These are phyloP conservation scores for Progne subis DNA, from an alignment of 2,113 vertebrate genomes.

Conservation along the genomic window DNA sequence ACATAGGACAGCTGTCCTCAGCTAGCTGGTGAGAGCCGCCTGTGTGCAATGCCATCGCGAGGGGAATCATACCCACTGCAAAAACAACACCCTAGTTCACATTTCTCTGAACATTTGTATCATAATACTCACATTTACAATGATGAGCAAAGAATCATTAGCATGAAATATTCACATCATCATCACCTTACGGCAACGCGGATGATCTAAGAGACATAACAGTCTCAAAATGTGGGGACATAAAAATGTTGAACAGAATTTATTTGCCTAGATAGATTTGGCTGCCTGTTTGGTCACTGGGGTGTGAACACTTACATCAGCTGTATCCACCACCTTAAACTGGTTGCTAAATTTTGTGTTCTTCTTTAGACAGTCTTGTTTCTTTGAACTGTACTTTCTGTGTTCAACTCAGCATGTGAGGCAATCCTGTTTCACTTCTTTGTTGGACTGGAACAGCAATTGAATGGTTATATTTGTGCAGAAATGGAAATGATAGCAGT, in stretches of 20 bases:
- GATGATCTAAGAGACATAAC: background rate
- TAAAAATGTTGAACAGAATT: background rate
- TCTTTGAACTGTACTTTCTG: background rate
- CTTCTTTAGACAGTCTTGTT: background rate
- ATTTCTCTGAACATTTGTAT: background rate
- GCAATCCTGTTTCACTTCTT: background rate
- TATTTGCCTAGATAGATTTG: background rate
- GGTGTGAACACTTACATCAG: background rate
- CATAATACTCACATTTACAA: too few relatives aligned
- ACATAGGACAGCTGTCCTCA: background rate
- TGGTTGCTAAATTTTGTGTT: background rate
- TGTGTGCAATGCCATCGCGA: fast-evolving
- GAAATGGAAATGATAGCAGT: background rate
- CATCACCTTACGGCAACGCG: background rate
- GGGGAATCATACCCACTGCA: background rate
- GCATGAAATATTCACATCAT: background rate
- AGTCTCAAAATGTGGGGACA: background rate
- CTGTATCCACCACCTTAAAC: background rate
- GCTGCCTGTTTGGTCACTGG: background rate
- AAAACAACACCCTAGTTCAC: background rate
- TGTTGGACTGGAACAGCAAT: fast-evolving
- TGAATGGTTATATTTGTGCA: background rate
- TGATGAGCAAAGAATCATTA: background rate
- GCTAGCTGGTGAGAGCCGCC: background rate
- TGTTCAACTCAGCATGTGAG: background rate